A percentile compares a stretch with the other conserved stretches of the same genome.
Evolutionary conservation across 2,113 vertebrate genomes (phyloP).

Genomic region (Gracilinanus agilis): DNA sequence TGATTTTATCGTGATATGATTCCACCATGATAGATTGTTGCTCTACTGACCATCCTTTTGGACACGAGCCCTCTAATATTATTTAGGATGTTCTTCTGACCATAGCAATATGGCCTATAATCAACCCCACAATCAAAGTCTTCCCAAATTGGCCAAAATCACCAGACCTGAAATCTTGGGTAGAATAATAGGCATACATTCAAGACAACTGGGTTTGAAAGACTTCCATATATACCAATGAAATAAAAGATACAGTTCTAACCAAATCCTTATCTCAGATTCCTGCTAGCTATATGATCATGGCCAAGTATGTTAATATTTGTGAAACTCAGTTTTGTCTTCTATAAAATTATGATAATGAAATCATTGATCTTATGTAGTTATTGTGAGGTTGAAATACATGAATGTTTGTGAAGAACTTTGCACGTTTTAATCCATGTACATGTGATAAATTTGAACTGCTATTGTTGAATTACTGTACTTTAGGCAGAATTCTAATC

Average conservation of each 20-base stretch:
- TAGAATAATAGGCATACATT: background rate
- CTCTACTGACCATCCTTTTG: too few species aligned
- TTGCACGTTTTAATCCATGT: background rate
- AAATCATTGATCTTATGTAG: background rate
- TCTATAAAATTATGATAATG: background rate
- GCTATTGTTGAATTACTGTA: too few species aligned
- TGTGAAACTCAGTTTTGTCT: background rate
- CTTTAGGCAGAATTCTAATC: too few species aligned
- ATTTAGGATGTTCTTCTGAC: background rate
- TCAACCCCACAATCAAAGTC: background rate
- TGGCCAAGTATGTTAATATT: background rate
- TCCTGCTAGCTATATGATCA: background rate
- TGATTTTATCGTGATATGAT: background rate
- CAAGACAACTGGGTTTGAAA: background rate
- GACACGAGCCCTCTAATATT: background rate
- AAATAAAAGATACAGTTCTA: background rate
- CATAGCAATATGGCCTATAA: background rate
- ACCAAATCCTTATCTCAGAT: background rate
- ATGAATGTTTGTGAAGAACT: background rate
- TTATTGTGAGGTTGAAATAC: background rate
- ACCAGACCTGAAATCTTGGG: background rate
- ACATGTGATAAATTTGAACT: background rate
- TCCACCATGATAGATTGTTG: too few species aligned
- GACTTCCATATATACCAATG: background rate
- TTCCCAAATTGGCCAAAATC: background rate